These are phyloP conservation scores for Sebastolobus alascanus DNA, from an alignment of 2,797 vertebrate species.

Conservation along the genomic window DNA sequence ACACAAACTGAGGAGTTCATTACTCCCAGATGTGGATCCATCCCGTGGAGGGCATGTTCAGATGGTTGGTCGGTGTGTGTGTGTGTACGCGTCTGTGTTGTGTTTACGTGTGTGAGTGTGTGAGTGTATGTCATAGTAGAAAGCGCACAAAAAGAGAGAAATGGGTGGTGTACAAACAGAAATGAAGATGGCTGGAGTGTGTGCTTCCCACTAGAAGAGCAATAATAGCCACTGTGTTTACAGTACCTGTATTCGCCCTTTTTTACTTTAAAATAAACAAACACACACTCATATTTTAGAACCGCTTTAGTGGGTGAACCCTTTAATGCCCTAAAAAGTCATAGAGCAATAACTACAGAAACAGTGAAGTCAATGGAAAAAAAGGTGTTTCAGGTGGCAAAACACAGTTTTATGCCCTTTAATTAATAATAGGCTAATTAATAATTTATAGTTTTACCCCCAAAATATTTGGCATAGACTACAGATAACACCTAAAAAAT, in stretches of 20 bases:
- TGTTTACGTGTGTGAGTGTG: slow-evolving; percentile 32
- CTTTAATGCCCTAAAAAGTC: neutral
- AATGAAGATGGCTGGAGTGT: slow-evolving; percentile 28
- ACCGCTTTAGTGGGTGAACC: slow-evolving; percentile 5
- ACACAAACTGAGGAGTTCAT: slow-evolving; percentile 64
- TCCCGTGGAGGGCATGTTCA: slow-evolving; percentile 64
- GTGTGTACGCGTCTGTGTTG: neutral
- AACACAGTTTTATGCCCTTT: neutral
- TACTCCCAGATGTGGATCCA: slow-evolving; percentile 81
- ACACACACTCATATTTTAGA: slow-evolving; percentile 9
- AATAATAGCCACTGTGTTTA: slow-evolving; percentile 55
- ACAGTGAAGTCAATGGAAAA: neutral
- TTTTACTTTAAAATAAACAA: slow-evolving; percentile 17
- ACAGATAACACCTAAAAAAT: neutral
- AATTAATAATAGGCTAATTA: no score
- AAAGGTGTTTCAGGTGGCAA: neutral
- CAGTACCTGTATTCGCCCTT: slow-evolving; percentile 31
- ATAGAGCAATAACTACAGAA: neutral
- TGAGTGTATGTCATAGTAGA: slow-evolving; percentile 27
- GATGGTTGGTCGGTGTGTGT: slow-evolving; percentile 37
- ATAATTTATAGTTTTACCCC: neutral
- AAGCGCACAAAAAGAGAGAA: slow-evolving; percentile 1
- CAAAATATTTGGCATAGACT: neutral
- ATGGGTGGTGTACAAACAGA: slow-evolving; percentile 40
- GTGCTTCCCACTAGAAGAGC: slow-evolving; percentile 42